A percentile compares a stretch with the other conserved stretches of the same genome.
Conservation (phyloP, 2,888 invertebrate species). For the Hypomecis atomaria region DNA sequence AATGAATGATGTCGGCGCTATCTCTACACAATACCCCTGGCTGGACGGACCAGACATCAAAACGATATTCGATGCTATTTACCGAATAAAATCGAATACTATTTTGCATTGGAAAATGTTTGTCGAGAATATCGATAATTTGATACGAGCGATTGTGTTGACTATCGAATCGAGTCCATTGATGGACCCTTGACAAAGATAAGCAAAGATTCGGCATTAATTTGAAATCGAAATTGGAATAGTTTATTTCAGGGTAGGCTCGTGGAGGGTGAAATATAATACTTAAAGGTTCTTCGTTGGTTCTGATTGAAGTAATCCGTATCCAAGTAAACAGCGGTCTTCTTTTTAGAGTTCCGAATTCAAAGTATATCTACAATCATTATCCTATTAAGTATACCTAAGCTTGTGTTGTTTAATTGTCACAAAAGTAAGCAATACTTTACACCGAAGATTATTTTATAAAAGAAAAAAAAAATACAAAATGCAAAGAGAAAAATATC, state of each 20-base stretch:
- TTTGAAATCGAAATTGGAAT: slow-evolving; percentile 15
- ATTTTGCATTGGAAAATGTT: slow-evolving; percentile 22
- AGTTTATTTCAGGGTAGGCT: background rate
- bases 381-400: too few species aligned
- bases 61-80: slow-evolving; percentile 11
- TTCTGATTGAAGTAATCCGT: too few species aligned
- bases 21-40: slow-evolving; percentile 8
- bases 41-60: background rate
- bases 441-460: too few species aligned
- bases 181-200: slow-evolving; percentile 22
- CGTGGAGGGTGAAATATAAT: background rate
- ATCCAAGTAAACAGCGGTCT: too few species aligned
- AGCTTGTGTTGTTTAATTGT: too few species aligned
- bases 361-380: too few species aligned
- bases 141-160: slow-evolving; percentile 15
- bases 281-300: too few species aligned
- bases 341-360: too few species aligned
- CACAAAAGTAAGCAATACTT: too few species aligned
- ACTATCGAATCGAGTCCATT: slow-evolving; percentile 8
- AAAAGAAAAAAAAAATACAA: too few species aligned
- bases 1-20: slow-evolving; percentile 13
- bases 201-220: slow-evolving; percentile 11
- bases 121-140: slow-evolving; percentile 20
- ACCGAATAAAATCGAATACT: slow-evolving; percentile 16
- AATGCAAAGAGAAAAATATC: too few species aligned